Base-by-base conservation (phyloP, 2,113 vertebrate genomes). In the Epinephelus fuscoguttatus region DNA sequence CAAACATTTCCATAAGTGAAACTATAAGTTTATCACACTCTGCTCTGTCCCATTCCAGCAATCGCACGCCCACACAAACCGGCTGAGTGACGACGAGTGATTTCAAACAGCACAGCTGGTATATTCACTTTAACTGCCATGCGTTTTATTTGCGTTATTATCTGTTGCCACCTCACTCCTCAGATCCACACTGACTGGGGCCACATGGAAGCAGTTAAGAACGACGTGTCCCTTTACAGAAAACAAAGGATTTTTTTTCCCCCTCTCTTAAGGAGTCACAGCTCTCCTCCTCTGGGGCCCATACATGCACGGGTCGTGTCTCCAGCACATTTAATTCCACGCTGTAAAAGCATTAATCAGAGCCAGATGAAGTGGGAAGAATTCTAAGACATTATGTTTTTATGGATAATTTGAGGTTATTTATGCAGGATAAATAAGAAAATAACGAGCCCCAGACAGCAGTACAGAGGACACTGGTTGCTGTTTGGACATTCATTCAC, bases 391-490 rank as follows among this genome's bases (percentile, higher is more conserved):
- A 86, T 92, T 92, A 89, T 70, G 81, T 86, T 94, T 96, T 95
- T 93, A 95, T 95, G 91, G 93, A 92, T 95, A 94, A 95, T 95
- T 95, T 95, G 92, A 93, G 89, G 94, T 94, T 93, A 94, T 95
- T 95, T 95, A 94, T 92, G 89, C 91, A 91, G 89, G 92, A 94
- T 93, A 89, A 94, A 92, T 91, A 88, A 88, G 88, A 86, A 92
- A 90, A 91, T 93, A 94, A 93, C 72, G 67, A 94, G 91, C 81
- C 61, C 71, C 92, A 93, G 89, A 73, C 86, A 88, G 67, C 82
- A 87, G 59, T 68, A 59, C 71, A 71, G 72, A 81, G 86, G 84
- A 77, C 69, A 78, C 72, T 80, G 82, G 72, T 88, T 78, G 77
- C 70, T 86, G 77, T 84, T 83, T 87, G 87, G 86, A 84, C 78